These are phyloP conservation scores for Rhipidura dahli DNA, from an alignment of 2,113 vertebrate genomes.

Conservation along the genomic window DNA sequence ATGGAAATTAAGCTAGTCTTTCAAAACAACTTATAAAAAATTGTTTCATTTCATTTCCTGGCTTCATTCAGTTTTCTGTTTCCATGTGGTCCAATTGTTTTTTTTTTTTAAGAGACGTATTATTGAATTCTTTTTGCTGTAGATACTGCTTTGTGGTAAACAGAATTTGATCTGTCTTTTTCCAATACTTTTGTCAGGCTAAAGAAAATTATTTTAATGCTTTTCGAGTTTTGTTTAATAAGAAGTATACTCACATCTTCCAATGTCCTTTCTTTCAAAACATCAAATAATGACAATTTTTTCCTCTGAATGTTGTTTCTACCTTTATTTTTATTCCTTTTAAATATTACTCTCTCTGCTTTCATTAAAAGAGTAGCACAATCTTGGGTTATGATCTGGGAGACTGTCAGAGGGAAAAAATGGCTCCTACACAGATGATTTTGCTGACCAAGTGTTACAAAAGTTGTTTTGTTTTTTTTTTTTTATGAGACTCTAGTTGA, in stretches of 20 bases:
- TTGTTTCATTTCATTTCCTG: background rate
- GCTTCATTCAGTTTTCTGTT: background rate
- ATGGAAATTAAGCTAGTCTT: background rate
- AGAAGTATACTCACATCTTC: background rate
- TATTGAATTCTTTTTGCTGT: constrained; percentile 6
- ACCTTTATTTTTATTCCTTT: background rate
- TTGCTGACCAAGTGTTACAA: background rate
- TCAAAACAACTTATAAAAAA: background rate
- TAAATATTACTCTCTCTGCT: background rate
- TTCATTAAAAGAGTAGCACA: background rate
- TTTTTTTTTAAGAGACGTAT: background rate
- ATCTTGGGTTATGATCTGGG: background rate
- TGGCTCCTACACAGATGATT: background rate
- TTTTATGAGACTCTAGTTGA: background rate
- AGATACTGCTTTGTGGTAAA: constrained; percentile 17
- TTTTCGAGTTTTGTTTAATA: background rate
- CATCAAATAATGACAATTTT: background rate
- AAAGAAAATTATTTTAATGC: background rate
- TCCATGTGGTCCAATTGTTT: background rate
- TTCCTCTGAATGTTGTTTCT: background rate
- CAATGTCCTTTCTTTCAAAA: background rate
- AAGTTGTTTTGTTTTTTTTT: too few relatives aligned
- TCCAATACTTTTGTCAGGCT: background rate
- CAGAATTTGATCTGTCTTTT: background rate
- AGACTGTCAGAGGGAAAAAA: background rate